Evolutionary conservation across 1,140 invertebrate species (phyloP), one percentile per base, ranked within the genome.

Genomic region (Antheraea pernyi): DNA sequence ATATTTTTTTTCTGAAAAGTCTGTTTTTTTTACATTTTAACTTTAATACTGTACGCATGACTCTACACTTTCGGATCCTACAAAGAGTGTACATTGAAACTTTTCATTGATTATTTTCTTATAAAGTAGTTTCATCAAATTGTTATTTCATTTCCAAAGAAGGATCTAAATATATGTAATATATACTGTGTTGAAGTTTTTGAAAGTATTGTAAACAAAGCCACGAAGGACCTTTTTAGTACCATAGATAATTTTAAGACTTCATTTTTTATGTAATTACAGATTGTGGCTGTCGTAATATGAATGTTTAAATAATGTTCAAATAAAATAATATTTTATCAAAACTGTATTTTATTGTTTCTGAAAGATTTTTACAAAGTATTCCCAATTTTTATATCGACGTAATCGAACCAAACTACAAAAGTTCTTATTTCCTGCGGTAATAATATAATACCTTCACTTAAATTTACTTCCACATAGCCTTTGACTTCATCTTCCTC

Each of bases 401-500:
- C 10, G 19, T 65, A 65, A 19, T 65, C 39, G 16, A 65, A 65
- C 64, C 39, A 65, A 59, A 74, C 69, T 11, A 82, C 75, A 75
- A 84, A 84, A 0, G 85, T 87, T 58, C 85, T 75, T 19, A 87
- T 87, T 53, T 87, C 77, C 46, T 87, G 85, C 2, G 85, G 85
- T 9, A 39, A 42, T 10, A 86, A 72, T 0, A 64, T 69, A 5
- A 85, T 68, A 0, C 73, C 76, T 19, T 71, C 19, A 53, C 77
- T 69, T 9, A 82, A 53, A 60, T 77, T 42, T 0, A 74, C 69
- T 10, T 79, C 72, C 16, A 71, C 65, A 16, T 68, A 10, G 0
- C 30, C 11, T 11, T 39, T 72, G 6, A 68, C 42, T 1, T 46
- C 39, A 16, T 73, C 76, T 39, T 69, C 69, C 9, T 72, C 36